Evolutionary conservation across 1,140 invertebrate species (phyloP).

Genomic region (Lucilia cuprina): DNA sequence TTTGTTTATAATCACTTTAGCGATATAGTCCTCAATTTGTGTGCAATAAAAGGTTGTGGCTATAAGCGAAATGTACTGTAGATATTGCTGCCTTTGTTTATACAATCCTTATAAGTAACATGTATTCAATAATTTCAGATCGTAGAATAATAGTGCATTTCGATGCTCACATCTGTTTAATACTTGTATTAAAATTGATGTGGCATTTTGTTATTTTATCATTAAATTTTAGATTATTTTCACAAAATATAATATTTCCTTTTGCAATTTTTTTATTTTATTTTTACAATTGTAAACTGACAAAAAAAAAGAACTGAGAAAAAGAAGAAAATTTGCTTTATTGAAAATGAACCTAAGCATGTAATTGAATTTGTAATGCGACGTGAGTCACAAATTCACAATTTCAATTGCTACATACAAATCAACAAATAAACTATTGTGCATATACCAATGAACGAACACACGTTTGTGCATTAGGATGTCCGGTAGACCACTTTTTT

Average conservation of each 20-base stretch:
- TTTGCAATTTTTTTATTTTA: background rate
- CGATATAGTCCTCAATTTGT: too few species aligned
- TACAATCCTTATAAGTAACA: too few species aligned
- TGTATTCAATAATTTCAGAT: background rate
- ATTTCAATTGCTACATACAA: conserved; percentile 26
- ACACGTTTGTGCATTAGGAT: too few species aligned
- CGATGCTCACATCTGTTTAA: background rate
- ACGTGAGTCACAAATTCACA: conserved; percentile 34
- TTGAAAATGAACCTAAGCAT: conserved; percentile 34
- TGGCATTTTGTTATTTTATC: conserved; percentile 27
- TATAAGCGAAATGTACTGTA: too few species aligned
- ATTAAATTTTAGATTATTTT: conserved; percentile 25
- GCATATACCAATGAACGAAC: background rate
- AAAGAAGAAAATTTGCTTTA: conserved; percentile 25
- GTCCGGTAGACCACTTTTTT: too few species aligned
- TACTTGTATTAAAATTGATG: conserved; percentile 16
- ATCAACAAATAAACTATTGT: background rate
- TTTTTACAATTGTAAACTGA: background rate
- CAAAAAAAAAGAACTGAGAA: background rate
- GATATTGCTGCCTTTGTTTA: too few species aligned
- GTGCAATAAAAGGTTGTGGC: too few species aligned
- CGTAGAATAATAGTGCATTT: background rate
- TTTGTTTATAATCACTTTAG: too few species aligned
- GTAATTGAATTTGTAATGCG: conserved; percentile 34
- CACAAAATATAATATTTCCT: conserved; percentile 24